Percentiles rank a stretch among this genome's conserved stretches.
Evolutionary conservation across 1,140 invertebrate genomes (phyloP).

Genomic region (Drosophila persimilis): DNA sequence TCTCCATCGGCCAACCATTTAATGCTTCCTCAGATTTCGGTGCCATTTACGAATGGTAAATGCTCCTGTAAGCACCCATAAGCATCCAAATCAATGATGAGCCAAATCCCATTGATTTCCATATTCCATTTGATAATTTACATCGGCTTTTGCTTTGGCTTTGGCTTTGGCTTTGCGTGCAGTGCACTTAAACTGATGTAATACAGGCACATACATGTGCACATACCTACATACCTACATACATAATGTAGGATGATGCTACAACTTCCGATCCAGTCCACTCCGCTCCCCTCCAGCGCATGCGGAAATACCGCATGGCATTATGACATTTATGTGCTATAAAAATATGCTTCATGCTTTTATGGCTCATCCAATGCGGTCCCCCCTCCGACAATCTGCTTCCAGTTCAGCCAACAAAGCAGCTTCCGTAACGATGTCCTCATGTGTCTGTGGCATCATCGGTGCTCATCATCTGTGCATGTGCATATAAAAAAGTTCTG

Average conservation of each 20-base stretch:
- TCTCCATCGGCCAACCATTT: no score
- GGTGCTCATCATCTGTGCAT: constrained; percentile 50
- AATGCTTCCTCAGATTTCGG: no score
- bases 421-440: constrained; percentile 30
- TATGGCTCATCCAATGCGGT: constrained; percentile 52
- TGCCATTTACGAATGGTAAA: no score
- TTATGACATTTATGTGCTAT: constrained; percentile 78
- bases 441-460: constrained; percentile 36
- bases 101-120: neutral
- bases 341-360: constrained; percentile 74
- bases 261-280: no score
- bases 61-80: no score
- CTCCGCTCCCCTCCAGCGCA: no score
- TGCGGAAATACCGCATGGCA: constrained; percentile 62
- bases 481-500: constrained; percentile 21
- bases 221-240: no score
- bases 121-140: neutral
- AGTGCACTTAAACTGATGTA: no score
- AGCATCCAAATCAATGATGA: neutral
- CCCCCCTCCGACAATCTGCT: neutral
- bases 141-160: neutral
- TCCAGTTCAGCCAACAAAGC: constrained; percentile 50
- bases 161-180: no score
- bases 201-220: no score
- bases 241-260: neutral